These are phyloP conservation scores for Mimas tiliae DNA, from an alignment of 2,888 invertebrate genomes.

Conservation along the genomic window DNA sequence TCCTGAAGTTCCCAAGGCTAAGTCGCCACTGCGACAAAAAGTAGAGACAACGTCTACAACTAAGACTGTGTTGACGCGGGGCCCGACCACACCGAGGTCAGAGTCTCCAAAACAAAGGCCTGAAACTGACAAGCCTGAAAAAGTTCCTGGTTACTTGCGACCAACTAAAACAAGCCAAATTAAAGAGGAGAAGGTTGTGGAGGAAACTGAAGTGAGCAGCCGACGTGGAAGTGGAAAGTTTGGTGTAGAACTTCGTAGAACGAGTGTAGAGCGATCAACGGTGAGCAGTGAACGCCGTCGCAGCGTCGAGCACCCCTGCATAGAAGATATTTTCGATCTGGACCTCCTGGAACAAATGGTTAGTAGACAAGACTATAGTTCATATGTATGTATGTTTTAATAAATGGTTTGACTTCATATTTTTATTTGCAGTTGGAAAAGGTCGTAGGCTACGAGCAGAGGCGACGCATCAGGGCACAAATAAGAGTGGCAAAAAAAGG, in stretches of 20 bases:
- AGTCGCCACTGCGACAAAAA: constrained; percentile 56
- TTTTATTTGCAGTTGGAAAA: constrained; percentile 87
- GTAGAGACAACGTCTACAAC: constrained; percentile 53
- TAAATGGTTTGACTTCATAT: constrained; percentile 20
- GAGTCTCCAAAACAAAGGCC: constrained; percentile 55
- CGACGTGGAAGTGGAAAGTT: constrained; percentile 86
- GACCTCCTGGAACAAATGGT: constrained; percentile 89
- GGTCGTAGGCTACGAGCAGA: constrained; percentile 90
- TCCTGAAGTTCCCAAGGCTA: constrained; percentile 56
- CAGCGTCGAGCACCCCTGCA: constrained; percentile 82
- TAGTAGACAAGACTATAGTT: constrained; percentile 58
- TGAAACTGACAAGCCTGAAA: constrained; percentile 57
- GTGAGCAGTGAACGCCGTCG: constrained; percentile 76
- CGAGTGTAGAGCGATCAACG: constrained; percentile 80
- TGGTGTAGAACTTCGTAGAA: constrained; percentile 87
- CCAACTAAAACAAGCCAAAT: constrained; percentile 72
- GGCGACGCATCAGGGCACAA: constrained; percentile 90
- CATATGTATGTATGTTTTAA: not conserved
- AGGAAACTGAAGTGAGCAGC: constrained; percentile 75
- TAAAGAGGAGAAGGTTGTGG: constrained; percentile 66
- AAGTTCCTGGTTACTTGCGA: constrained; percentile 66
- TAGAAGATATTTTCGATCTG: constrained; percentile 90
- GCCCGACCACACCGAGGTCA: constrained; percentile 52
- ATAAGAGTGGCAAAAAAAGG: constrained; percentile 89
- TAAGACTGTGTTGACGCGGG: constrained; percentile 51